Conservation (phyloP, 2,888 invertebrate genomes). For the Eristalinus aeneus region DNA sequence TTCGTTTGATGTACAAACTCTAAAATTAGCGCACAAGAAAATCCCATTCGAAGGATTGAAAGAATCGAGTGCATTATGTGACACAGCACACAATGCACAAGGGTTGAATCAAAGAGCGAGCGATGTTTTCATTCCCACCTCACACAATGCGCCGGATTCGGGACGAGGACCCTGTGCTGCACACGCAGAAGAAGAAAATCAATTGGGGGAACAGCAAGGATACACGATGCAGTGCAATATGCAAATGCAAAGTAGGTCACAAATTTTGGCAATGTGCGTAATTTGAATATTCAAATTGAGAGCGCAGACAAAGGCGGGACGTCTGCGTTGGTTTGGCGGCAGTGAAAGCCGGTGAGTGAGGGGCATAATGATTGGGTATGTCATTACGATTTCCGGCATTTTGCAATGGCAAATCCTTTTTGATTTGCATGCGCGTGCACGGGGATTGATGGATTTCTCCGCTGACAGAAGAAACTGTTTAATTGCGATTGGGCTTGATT, state of each 20-base stretch:
- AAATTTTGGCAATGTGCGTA: slow-evolving; percentile 66
- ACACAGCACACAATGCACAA: slow-evolving; percentile 31
- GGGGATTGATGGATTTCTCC: neutral
- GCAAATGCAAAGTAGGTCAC: slow-evolving; percentile 69
- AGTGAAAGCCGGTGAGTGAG: neutral
- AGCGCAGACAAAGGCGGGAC: neutral
- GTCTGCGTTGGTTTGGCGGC: neutral
- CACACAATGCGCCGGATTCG: neutral
- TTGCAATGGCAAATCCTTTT: neutral
- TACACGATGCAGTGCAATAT: slow-evolving; percentile 54
- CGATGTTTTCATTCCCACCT: slow-evolving; percentile 64
- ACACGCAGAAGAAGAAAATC: neutral
- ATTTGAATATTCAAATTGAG: slow-evolving; percentile 70
- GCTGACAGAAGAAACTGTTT: neutral
- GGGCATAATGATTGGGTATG: slow-evolving; percentile 41
- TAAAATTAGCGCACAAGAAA: slow-evolving; percentile 20
- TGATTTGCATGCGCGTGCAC: neutral
- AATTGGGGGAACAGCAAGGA: neutral
- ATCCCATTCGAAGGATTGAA: slow-evolving; percentile 1
- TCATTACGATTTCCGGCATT: slow-evolving; percentile 58
- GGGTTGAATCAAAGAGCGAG: slow-evolving; percentile 32
- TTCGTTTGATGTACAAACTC: neutral
- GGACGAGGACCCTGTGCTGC: neutral
- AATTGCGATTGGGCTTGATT: neutral
- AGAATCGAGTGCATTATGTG: slow-evolving; percentile 39